Evolutionary conservation across 2,797 vertebrate genomes (phyloP).

Genomic region (Poeciliopsis paucimaculata): DNA sequence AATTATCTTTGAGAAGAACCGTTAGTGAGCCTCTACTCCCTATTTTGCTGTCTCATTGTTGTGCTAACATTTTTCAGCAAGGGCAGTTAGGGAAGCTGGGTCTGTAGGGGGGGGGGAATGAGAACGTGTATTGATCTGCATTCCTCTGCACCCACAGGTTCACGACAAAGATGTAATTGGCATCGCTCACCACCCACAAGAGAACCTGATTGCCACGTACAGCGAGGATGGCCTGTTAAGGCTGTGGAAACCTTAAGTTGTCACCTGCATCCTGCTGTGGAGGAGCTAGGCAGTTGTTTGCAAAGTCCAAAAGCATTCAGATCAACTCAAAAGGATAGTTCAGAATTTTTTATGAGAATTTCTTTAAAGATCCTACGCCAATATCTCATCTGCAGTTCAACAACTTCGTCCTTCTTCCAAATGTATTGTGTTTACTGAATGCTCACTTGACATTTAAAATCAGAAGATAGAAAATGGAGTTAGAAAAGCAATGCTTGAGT

Average conservation of each 20-base stretch:
- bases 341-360: neutral
- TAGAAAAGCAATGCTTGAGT: neutral
- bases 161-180: conserved; percentile 98
- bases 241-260: conserved; percentile 91
- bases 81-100: neutral
- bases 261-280: neutral
- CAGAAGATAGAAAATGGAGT: neutral
- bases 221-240: conserved; percentile 96
- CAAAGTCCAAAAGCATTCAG: conserved; percentile 15
- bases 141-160: conserved; percentile 80
- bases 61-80: neutral
- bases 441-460: neutral
- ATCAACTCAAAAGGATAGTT: neutral
- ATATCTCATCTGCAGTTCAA: neutral
- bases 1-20: conserved; percentile 23
- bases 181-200: conserved; percentile 96
- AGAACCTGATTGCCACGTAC: conserved; percentile 95
- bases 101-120: neutral
- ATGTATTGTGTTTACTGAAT: neutral
- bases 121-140: conserved; percentile 31
- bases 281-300: conserved; percentile 29
- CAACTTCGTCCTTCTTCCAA: neutral
- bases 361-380: neutral
- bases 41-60: conserved; percentile 20
- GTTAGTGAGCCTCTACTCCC: neutral